phyloP scores from a whole-genome alignment of 2,888 invertebrate species.

The Dicycla oo region DNA sequence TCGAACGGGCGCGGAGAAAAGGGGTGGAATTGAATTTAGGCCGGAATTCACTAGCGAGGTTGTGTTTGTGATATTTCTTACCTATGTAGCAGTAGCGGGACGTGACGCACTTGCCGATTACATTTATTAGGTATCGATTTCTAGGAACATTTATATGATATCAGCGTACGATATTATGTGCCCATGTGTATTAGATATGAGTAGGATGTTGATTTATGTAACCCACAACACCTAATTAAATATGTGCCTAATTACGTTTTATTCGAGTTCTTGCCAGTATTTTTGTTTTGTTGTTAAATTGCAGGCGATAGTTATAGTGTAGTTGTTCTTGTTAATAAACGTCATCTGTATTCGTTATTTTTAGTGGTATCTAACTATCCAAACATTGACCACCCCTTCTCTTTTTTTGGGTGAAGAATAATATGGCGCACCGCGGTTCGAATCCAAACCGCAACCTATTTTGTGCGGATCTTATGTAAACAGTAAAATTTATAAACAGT shows the following conservation, averaged over 20 bases:
- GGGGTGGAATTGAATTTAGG: constrained; percentile 89
- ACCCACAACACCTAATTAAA: constrained; percentile 27
- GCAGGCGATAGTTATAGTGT: background rate
- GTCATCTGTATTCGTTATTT: background rate
- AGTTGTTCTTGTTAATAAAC: background rate
- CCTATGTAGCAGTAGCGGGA: constrained; percentile 77
- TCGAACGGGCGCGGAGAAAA: constrained; percentile 83
- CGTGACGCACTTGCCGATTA: constrained; percentile 82
- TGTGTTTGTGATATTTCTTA: constrained; percentile 86
- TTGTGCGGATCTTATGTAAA: too few relatives aligned
- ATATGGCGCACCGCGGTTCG: too few relatives aligned
- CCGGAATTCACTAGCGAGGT: constrained; percentile 83
- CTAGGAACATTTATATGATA: constrained; percentile 61
- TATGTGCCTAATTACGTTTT: constrained; percentile 24
- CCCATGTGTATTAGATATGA: constrained; percentile 37
- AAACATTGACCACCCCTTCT: background rate
- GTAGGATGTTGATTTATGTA: constrained; percentile 14
- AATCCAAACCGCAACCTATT: too few relatives aligned
- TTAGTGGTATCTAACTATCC: background rate
- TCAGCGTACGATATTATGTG: constrained; percentile 52
- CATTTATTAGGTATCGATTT: constrained; percentile 78
- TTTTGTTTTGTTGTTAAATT: background rate
- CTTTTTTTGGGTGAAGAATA: background rate
- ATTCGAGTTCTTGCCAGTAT: background rate
- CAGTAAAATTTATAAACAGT: too few relatives aligned